A percentile compares a stretch with the other conserved stretches of the same genome.
phyloP scores from a whole-genome alignment of 2,888 invertebrate genomes.

The Pollenia angustigena region DNA sequence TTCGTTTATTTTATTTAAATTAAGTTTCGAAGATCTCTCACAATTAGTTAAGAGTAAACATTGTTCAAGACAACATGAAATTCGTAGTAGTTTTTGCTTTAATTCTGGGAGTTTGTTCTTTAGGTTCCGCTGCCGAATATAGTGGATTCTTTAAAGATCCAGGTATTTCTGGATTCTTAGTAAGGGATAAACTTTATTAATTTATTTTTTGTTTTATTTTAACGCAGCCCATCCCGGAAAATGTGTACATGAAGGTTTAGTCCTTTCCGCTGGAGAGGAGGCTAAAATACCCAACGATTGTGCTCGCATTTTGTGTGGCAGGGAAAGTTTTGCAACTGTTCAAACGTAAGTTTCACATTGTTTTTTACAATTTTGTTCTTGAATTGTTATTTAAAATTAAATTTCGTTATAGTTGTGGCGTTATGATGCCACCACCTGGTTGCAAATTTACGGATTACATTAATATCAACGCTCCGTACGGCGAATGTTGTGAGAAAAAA shows the following conservation, averaged over 20 bases:
- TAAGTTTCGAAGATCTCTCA: no score
- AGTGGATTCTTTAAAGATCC: conserved; percentile 29
- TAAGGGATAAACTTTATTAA: no score
- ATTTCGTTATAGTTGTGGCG: conserved; percentile 20
- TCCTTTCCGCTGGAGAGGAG: conserved; percentile 34
- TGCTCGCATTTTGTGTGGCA: conserved; percentile 19
- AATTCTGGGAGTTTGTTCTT: neutral
- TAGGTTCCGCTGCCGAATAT: conserved; percentile 7
- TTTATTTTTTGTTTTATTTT: no score
- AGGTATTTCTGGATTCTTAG: neutral
- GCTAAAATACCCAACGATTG: conserved; percentile 11
- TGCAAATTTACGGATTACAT: conserved; percentile 35
- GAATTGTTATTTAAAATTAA: neutral
- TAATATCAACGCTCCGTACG: conserved; percentile 41
- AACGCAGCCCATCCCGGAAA: conserved; percentile 50
- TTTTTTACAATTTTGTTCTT: no score
- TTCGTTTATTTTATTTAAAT: no score
- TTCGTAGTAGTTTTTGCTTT: conserved; percentile 7
- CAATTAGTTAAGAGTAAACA: no score
- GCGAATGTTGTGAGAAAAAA: conserved; percentile 36
- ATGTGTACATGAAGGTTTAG: conserved; percentile 33
- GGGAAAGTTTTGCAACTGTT: conserved; percentile 13
- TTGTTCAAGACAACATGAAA: conserved; percentile 23
- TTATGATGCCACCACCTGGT: neutral
- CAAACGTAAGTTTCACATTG: conserved; percentile 27